A percentile compares a stretch with the other conserved stretches of the same genome.
Conservation (phyloP, 2,113 vertebrate species). For the Dipodomys merriami region DNA sequence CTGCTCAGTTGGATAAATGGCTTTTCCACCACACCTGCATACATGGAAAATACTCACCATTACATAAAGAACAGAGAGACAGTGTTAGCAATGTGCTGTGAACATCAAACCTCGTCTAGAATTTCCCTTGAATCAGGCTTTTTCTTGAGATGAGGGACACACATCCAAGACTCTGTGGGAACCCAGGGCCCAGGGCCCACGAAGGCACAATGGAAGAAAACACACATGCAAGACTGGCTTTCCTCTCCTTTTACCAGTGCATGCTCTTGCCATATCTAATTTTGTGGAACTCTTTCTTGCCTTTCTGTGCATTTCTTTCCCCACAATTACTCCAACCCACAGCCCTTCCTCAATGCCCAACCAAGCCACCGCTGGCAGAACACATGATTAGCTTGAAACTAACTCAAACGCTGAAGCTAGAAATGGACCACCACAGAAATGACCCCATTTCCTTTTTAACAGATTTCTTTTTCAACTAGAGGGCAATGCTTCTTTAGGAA, state of each 20-base stretch:
- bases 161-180: constrained; percentile 47
- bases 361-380: constrained; percentile 48
- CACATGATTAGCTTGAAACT: constrained; percentile 6
- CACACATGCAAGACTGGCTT: not conserved
- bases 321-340: constrained; percentile 66
- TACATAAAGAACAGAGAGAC: not conserved
- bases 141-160: constrained; percentile 29
- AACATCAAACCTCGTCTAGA: constrained; percentile 48
- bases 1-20: not conserved
- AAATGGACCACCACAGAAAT: not conserved
- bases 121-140: constrained; percentile 72
- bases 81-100: constrained; percentile 12
- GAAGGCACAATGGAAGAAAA: constrained; percentile 28
- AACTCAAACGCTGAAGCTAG: constrained; percentile 28
- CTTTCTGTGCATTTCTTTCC: constrained; percentile 64
- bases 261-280: constrained; percentile 28
- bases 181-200: not conserved
- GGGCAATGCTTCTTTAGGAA: not conserved
- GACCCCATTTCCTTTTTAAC: not conserved
- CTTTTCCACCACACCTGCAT: not conserved
- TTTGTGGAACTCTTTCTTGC: constrained; percentile 69
- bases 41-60: not conserved
- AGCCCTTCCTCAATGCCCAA: not conserved
- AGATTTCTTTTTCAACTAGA: not conserved
- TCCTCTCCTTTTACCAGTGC: not conserved